phyloP scores from a whole-genome alignment of 2,797 vertebrate species.

The Galagoides demidoff region DNA sequence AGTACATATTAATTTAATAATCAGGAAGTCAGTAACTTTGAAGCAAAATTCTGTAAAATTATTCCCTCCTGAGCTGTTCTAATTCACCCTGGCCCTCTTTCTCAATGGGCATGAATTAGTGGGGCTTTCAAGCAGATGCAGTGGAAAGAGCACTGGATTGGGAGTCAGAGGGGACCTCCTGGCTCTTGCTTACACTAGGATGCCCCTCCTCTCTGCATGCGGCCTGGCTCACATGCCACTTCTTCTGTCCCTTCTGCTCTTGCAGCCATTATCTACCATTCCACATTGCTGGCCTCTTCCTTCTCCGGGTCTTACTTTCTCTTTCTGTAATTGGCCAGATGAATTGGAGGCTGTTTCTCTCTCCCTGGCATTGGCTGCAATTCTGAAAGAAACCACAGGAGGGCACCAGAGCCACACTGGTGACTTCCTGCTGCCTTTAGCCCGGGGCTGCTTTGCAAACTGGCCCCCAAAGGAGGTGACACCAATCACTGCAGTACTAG shows the following conservation, averaged over 20 bases:
- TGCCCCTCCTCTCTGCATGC: background rate
- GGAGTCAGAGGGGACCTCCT: background rate
- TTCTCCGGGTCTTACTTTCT: background rate
- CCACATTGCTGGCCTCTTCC: background rate
- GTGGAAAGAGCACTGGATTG: background rate
- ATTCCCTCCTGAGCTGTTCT: background rate
- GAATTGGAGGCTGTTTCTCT: background rate
- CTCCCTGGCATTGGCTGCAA: background rate
- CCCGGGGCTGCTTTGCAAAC: background rate
- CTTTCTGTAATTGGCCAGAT: background rate
- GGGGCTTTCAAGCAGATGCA: too few relatives aligned
- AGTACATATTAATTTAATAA: background rate
- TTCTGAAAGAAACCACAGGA: background rate
- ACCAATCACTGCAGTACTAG: background rate
- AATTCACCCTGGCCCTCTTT: background rate
- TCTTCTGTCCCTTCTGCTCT: background rate
- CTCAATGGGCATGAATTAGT: background rate
- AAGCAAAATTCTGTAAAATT: background rate
- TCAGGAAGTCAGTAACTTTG: background rate
- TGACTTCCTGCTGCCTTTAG: background rate
- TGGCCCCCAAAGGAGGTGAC: background rate
- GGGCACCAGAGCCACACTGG: constrained; percentile 58
- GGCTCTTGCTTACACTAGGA: background rate
- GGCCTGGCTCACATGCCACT: background rate
- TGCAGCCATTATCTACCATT: background rate